Evolutionary conservation across 53 echinoderm and acorn worm genomes (phyloP).

Genomic region (Holothuria leucospilota): DNA sequence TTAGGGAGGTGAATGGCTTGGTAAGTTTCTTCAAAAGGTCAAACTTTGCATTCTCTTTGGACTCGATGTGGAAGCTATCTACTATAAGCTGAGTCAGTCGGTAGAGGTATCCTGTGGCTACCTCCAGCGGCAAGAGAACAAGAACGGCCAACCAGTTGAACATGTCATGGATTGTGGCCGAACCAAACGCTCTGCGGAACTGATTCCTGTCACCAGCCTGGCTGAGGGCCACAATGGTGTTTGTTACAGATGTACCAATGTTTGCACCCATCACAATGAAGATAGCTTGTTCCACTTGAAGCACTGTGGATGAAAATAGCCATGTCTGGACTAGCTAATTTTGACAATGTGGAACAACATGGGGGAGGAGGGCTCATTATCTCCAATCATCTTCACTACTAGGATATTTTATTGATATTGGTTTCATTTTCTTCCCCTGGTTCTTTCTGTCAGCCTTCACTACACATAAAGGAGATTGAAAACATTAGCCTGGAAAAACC

Average conservation of each 20-base stretch:
- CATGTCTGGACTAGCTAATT: not conserved
- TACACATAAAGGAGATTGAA: no score
- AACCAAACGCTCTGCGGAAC: slow-evolving; percentile 82
- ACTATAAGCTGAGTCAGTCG: slow-evolving; percentile 65
- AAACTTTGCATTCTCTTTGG: slow-evolving; percentile 69
- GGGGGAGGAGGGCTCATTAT: no score
- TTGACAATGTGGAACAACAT: not conserved
- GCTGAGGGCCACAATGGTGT: slow-evolving; percentile 82
- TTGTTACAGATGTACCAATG: slow-evolving; percentile 91
- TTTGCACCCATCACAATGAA: slow-evolving; percentile 96
- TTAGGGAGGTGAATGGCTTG: slow-evolving; percentile 74
- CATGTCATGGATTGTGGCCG: slow-evolving; percentile 87
- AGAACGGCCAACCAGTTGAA: slow-evolving; percentile 84
- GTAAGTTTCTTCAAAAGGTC: slow-evolving; percentile 77
- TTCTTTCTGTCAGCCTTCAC: no score
- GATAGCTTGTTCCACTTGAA: slow-evolving; percentile 76
- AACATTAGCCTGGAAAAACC: no score
- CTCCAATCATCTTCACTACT: no score
- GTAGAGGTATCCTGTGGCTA: slow-evolving; percentile 70
- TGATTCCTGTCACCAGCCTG: slow-evolving; percentile 83
- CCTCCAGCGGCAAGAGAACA: slow-evolving; percentile 73
- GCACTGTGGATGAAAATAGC: slow-evolving; percentile 52
- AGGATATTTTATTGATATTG: no score
- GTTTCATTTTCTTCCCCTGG: no score
- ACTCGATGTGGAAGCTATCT: slow-evolving; percentile 55